phyloP scores from a whole-genome alignment of 23 tunicate species.

The Botrylloides violaceus region DNA sequence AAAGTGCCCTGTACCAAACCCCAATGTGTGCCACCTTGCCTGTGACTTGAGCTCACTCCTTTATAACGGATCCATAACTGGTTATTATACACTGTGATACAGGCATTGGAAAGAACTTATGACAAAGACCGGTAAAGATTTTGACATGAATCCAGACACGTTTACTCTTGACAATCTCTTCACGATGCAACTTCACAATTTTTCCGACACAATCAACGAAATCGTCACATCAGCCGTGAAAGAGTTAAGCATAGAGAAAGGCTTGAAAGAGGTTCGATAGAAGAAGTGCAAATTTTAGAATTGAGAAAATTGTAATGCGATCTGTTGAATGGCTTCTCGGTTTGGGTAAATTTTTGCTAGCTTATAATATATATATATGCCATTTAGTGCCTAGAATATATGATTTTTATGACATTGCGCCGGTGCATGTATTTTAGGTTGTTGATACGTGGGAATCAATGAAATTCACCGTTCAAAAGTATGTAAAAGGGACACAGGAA shows the following conservation, averaged over 20 bases:
- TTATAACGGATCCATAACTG: too few species aligned
- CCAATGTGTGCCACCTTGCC: too few species aligned
- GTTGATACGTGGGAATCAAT: constrained; percentile 94
- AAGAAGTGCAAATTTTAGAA: neutral
- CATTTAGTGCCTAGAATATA: too few species aligned
- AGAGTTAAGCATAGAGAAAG: constrained; percentile 91
- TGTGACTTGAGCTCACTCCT: too few species aligned
- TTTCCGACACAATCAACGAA: constrained; percentile 67
- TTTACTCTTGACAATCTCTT: constrained; percentile 83
- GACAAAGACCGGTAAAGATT: constrained; percentile 88
- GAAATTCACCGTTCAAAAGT: constrained; percentile 80
- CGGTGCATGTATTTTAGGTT: constrained; percentile 49
- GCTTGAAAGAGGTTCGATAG: constrained; percentile 75
- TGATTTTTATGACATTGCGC: too few species aligned
- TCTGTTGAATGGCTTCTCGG: neutral
- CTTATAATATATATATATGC: too few species aligned
- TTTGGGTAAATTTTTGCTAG: too few species aligned
- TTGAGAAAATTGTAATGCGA: neutral
- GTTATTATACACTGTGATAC: too few species aligned
- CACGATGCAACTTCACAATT: constrained; percentile 90
- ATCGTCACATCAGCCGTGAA: constrained; percentile 92
- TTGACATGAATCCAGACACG: constrained; percentile 99
- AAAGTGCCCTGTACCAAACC: too few species aligned
- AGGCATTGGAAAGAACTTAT: constrained; percentile 97
- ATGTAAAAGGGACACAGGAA: constrained; percentile 91